Evolutionary conservation across 2,113 vertebrate genomes (phyloP), one percentile per base, ranked within the genome.

Genomic region (Chaenogobius annularis): DNA sequence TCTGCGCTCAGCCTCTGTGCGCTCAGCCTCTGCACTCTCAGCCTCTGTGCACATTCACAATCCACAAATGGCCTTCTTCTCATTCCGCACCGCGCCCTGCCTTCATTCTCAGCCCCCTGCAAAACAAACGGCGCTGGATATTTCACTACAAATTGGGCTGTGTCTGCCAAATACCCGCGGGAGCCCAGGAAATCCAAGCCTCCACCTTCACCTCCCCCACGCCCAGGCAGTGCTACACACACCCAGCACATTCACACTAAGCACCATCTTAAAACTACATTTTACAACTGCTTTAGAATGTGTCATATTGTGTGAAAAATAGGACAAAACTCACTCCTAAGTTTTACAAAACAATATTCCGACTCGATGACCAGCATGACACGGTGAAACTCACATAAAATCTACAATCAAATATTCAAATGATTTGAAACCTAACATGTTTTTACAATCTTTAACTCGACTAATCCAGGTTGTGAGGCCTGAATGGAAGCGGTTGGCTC

Each of bases 91-190:
- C 90, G 91, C 89, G 50, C 92, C 91, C 92, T 90, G 83, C 85
- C 74, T 83, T 83, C 86, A 20, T 81, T 87, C 87, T 85, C 88
- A 89, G 91, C 89, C 93, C 93, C 93, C 92, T 93, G 92, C 92
- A 92, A 90, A 92, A 93, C 86, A 87, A 90, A 91, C 90, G 88
- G 90, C 77, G 80, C 87, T 92, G 89, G 88, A 93, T 92, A 93
- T 92, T 92, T 93, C 89, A 91, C 88, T 90, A 93, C 92, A 93
- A 94, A 94, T 93, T 92, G 91, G 88, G 85, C 86, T 83, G 87
- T 89, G 89, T 91, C 89, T 93, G 81, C 82, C 78, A 89, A 88
- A 90, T 87, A 88, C 93, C 90, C 90, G 70, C 5, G 84, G 87
- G 91, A 92, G 83, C 14, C 8, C 68, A 79, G 84, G 88, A 91